These are phyloP conservation scores for Drosophila bunnanda DNA, from an alignment of 2,888 invertebrate genomes.

Conservation along the genomic window DNA sequence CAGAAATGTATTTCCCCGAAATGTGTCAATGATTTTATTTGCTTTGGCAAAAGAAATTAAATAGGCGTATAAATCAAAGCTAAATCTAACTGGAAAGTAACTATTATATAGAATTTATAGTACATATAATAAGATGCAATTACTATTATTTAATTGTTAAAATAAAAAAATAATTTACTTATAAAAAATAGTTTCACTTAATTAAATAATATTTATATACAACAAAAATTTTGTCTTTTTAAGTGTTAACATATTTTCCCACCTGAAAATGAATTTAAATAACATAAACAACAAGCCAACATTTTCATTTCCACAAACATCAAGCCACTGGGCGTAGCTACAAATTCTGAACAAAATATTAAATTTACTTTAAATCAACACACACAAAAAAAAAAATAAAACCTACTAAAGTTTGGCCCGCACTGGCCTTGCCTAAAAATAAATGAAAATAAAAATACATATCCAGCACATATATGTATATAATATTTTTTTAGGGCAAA, in stretches of 20 bases:
- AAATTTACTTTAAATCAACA: slow-evolving; percentile 2
- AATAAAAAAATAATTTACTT: not conserved
- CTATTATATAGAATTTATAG: rapidly evolving
- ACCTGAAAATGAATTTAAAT: not conserved
- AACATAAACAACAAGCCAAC: not conserved
- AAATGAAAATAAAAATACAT: slow-evolving; percentile 33
- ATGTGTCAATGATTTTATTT: slow-evolving; percentile 43
- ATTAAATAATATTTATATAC: too few relatives aligned
- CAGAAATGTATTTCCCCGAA: slow-evolving; percentile 29
- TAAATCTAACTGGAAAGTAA: not conserved
- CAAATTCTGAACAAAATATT: not conserved
- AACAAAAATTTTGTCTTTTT: not conserved
- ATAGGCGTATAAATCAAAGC: slow-evolving; percentile 1
- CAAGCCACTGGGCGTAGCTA: not conserved
- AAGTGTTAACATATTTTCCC: not conserved
- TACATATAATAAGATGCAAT: not conserved
- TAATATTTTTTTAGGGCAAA: slow-evolving; percentile 19
- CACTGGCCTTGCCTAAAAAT: slow-evolving; percentile 1
- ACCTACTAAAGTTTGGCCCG: slow-evolving; percentile 13
- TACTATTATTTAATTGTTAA: not conserved
- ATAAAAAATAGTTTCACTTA: too few relatives aligned
- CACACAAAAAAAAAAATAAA: slow-evolving; percentile 1
- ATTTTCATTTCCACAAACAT: slow-evolving; percentile 2
- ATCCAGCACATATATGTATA: slow-evolving; percentile 17
- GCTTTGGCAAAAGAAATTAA: slow-evolving; percentile 2